These are phyloP conservation scores for Drosophila histrio DNA, from an alignment of 2,888 invertebrate genomes.

Conservation along the genomic window DNA sequence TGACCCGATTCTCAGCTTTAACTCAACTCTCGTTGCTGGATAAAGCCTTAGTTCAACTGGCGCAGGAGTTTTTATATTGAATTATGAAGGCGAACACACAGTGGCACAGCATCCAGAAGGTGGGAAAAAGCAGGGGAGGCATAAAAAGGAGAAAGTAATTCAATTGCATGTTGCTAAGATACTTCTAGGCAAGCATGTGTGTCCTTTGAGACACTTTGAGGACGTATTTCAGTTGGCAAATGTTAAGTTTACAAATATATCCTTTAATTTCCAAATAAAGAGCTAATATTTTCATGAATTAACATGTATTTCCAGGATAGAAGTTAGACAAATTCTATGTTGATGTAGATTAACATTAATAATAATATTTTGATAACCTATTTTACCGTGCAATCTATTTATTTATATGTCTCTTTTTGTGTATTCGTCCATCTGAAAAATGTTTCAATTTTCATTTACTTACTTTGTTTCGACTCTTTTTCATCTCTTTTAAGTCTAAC, in stretches of 20 bases:
- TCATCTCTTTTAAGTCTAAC: constrained; percentile 4
- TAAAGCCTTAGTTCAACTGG: constrained; percentile 5
- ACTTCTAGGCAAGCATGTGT: not conserved
- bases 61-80: not conserved
- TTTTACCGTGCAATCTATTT: too few relatives aligned
- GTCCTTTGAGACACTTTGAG: not conserved
- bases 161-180: not conserved
- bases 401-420: not conserved
- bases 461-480: not conserved
- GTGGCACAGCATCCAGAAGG: not conserved
- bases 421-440: not conserved
- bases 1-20: constrained; percentile 20
- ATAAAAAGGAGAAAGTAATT: not conserved
- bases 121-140: too few relatives aligned
- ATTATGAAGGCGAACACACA: not conserved
- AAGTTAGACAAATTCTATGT: too few relatives aligned
- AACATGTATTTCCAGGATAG: too few relatives aligned
- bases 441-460: not conserved
- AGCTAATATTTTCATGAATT: not conserved
- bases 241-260: not conserved
- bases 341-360: too few relatives aligned
- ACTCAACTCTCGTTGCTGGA: not conserved
- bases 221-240: not conserved
- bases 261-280: not conserved
- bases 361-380: too few relatives aligned